Evolutionary conservation across 2,888 invertebrate species (phyloP).

Genomic region (Spisula subtruncata): DNA sequence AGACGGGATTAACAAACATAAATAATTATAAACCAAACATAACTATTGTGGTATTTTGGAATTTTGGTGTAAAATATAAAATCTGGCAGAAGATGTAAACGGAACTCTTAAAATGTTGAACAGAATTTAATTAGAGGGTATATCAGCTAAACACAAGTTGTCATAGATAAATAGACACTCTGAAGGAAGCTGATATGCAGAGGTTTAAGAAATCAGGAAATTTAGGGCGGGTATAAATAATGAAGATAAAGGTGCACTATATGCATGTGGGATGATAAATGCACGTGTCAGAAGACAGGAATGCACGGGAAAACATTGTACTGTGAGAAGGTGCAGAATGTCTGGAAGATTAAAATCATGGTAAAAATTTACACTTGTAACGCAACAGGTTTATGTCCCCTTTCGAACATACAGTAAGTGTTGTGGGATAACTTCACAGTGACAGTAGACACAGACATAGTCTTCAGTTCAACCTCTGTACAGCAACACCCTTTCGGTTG

Average conservation of each 20-base stretch:
- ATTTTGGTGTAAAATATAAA: conserved; percentile 26
- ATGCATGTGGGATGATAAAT: not conserved
- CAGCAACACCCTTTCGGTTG: too few species aligned
- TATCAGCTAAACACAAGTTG: not conserved
- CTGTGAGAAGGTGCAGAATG: not conserved
- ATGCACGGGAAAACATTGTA: not conserved
- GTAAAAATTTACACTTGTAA: too few species aligned
- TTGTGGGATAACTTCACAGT: too few species aligned
- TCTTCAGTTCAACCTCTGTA: too few species aligned
- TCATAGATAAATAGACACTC: conserved; percentile 9
- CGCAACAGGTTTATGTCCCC: too few species aligned
- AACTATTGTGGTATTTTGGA: conserved; percentile 25
- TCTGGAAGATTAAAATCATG: too few species aligned
- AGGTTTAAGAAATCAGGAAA: conserved; percentile 12
- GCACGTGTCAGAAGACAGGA: not conserved
- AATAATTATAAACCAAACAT: conserved; percentile 35
- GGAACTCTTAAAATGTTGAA: not conserved
- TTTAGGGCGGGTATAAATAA: not conserved
- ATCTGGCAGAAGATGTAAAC: not conserved
- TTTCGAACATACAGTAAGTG: too few species aligned
- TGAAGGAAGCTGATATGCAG: not conserved
- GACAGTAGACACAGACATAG: too few species aligned
- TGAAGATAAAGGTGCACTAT: not conserved
- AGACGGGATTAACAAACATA: conserved; percentile 43
- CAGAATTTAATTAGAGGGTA: not conserved